Percentiles rank a stretch among this genome's conserved stretches.
phyloP scores from a whole-genome alignment of 1,140 invertebrate genomes.

The Hyles vespertilio region DNA sequence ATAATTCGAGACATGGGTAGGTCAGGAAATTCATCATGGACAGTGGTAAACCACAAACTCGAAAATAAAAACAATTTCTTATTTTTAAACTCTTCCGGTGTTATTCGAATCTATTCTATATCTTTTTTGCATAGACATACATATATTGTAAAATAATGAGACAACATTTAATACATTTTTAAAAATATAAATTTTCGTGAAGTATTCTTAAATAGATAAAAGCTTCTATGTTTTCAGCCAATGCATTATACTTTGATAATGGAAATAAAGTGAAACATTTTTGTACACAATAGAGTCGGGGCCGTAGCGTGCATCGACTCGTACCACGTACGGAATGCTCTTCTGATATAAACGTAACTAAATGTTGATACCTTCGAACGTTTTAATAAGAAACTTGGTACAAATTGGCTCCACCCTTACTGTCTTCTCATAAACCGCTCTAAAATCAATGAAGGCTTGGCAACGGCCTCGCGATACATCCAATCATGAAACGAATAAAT shows the following conservation, averaged over 20 bases:
- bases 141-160: too few relatives aligned
- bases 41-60: too few relatives aligned
- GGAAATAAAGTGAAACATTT: constrained; percentile 4
- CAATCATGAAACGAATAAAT: constrained; percentile 21
- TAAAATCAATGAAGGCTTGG: constrained; percentile 12
- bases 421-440: neutral
- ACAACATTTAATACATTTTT: too few relatives aligned
- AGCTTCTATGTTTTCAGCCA: neutral
- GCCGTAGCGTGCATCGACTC: constrained; percentile 24
- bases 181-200: too few relatives aligned
- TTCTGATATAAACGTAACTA: neutral
- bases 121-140: too few relatives aligned
- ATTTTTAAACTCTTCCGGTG: too few relatives aligned
- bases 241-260: neutral
- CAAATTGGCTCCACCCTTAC: constrained; percentile 8
- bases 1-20: too few relatives aligned
- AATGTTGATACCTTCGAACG: neutral
- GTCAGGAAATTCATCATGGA: too few relatives aligned
- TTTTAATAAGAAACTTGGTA: neutral
- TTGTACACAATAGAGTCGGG: neutral
- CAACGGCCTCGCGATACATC: constrained; percentile 12
- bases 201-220: too few relatives aligned
- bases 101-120: too few relatives aligned
- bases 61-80: too few relatives aligned
- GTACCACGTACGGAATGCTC: constrained; percentile 44